A percentile compares a stretch with the other conserved stretches of the same genome.
Conservation (phyloP, 2,888 invertebrate genomes). For the Podotricha telesiphe region DNA sequence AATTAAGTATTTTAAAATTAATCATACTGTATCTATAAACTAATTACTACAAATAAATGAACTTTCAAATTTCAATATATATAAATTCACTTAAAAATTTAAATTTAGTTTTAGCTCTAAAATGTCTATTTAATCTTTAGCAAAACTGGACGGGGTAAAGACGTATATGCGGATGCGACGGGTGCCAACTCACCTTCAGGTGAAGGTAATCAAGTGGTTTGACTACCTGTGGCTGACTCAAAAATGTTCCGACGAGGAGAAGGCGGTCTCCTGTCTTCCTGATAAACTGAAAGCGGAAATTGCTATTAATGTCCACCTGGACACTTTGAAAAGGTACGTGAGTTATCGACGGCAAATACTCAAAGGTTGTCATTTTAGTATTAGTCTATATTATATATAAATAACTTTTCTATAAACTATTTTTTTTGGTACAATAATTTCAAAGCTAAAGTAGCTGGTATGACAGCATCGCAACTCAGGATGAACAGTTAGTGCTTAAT, state of each 20-base stretch:
- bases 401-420: no score
- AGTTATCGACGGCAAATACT: background rate
- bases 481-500: conserved; percentile 73
- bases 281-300: conserved; percentile 99
- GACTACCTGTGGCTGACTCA: conserved; percentile 99
- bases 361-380: background rate
- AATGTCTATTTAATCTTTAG: conserved; percentile 72
- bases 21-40: no score
- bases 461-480: conserved; percentile 63
- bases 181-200: conserved; percentile 97
- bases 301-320: conserved; percentile 99
- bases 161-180: conserved; percentile 99
- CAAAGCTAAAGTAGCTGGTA: conserved; percentile 36
- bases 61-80: no score
- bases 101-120: background rate
- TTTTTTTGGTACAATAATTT: conserved; percentile 6
- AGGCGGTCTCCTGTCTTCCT: conserved; percentile 96
- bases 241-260: conserved; percentile 98
- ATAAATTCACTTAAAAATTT: no score
- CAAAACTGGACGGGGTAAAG: conserved; percentile 98
- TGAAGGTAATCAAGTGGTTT: conserved; percentile 99
- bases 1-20: background rate
- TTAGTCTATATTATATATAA: no score
- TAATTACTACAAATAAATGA: no score
- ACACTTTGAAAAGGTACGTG: conserved; percentile 91